phyloP scores from a whole-genome alignment of 2,888 invertebrate species.

The Eupithecia dodoneata region DNA sequence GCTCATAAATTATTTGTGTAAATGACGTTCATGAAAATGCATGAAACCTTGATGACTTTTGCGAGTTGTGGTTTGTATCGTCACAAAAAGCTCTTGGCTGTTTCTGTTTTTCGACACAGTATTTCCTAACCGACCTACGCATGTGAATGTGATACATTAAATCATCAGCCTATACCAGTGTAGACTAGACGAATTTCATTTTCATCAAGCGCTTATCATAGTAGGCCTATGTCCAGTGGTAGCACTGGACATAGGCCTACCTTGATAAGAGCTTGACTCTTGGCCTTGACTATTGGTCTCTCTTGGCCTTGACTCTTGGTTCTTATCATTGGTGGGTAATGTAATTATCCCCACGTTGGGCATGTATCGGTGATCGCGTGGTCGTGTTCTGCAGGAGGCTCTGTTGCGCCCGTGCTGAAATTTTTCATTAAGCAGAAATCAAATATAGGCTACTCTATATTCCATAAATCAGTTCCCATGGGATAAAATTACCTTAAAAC shows the following conservation, averaged over 20 bases:
- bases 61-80: slow-evolving; percentile 2
- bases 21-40: slow-evolving; percentile 52
- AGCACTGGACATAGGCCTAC: neutral
- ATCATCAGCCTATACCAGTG: neutral
- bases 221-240: too few relatives aligned
- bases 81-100: neutral
- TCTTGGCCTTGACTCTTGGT: too few relatives aligned
- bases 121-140: neutral
- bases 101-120: neutral
- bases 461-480: too few relatives aligned
- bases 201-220: too few relatives aligned
- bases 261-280: neutral
- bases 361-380: neutral
- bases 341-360: neutral
- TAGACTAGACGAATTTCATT: too few relatives aligned
- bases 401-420: neutral
- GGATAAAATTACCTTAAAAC: too few relatives aligned
- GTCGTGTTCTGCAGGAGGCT: neutral
- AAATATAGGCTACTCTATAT: too few relatives aligned
- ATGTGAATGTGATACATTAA: neutral
- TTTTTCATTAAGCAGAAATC: too few relatives aligned
- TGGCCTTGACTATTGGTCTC: neutral
- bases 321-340: neutral
- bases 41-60: slow-evolving; percentile 52
- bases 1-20: slow-evolving; percentile 39